Evolutionary conservation across 2,113 vertebrate genomes (phyloP).

Genomic region (Tetrax tetrax): DNA sequence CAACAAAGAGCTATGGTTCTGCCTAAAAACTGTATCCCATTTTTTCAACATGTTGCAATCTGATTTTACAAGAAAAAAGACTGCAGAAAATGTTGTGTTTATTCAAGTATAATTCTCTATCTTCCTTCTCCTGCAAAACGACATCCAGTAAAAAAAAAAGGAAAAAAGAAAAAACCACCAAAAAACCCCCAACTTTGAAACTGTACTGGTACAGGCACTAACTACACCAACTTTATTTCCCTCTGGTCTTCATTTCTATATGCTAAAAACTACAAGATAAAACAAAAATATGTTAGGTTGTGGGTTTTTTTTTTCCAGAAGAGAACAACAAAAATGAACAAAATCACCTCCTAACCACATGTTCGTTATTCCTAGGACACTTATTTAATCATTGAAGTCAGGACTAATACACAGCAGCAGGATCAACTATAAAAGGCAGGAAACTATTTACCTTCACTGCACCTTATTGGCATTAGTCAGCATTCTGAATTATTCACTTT

Average conservation of each 20-base stretch:
- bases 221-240: neutral
- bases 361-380: neutral
- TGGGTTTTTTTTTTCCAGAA: neutral
- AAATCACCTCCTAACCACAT: neutral
- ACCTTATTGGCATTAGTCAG: constrained; percentile 13
- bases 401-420: neutral
- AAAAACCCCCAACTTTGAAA: neutral
- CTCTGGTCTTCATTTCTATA: neutral
- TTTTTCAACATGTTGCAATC: neutral
- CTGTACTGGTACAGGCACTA: neutral
- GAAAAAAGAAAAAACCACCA: neutral
- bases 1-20: neutral
- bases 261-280: neutral
- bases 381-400: neutral
- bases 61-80: neutral
- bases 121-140: neutral
- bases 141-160: neutral
- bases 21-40: neutral
- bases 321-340: neutral
- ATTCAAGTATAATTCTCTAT: neutral
- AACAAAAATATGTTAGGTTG: neutral
- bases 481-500: neutral
- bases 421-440: neutral
- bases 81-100: neutral
- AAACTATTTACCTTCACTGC: constrained; percentile 14